A percentile compares a stretch with the other conserved stretches of the same genome.
Evolutionary conservation across 2,797 vertebrate species (phyloP).

Genomic region (Parauchenoglanis ngamensis): DNA sequence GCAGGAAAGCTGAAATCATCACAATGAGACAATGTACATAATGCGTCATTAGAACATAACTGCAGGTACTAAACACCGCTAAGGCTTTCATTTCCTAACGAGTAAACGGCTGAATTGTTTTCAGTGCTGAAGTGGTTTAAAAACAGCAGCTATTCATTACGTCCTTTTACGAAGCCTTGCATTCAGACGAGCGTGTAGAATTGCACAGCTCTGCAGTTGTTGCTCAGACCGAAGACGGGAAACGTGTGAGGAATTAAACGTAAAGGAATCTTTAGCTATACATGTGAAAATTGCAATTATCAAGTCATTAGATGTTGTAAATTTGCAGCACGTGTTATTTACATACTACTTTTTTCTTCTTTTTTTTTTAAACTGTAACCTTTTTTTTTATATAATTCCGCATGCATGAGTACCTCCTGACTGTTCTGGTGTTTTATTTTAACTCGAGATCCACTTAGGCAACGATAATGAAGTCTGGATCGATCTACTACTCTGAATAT

Average conservation of each 20-base stretch:
- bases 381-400: conserved; percentile 41
- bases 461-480: conserved; percentile 43
- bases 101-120: conserved; percentile 21
- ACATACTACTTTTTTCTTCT: conserved; percentile 45
- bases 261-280: conserved; percentile 13
- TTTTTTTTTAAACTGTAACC: conserved; percentile 41
- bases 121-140: conserved; percentile 31
- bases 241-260: conserved; percentile 32
- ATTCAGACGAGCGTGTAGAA: conserved; percentile 3
- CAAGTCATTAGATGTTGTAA: conserved; percentile 45
- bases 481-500: conserved; percentile 40
- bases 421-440: conserved; percentile 27
- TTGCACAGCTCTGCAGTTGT: background rate
- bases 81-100: conserved; percentile 16
- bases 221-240: conserved; percentile 14
- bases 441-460: conserved; percentile 48
- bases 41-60: background rate
- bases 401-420: conserved; percentile 50
- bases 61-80: conserved; percentile 27
- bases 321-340: conserved; percentile 53
- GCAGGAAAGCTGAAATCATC: conserved; percentile 20
- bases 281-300: conserved; percentile 46
- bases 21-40: background rate
- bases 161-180: conserved; percentile 27
- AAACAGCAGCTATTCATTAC: conserved; percentile 25